Base-by-base conservation (phyloP, 2,888 invertebrate species). In the Phlogophora meticulosa region DNA sequence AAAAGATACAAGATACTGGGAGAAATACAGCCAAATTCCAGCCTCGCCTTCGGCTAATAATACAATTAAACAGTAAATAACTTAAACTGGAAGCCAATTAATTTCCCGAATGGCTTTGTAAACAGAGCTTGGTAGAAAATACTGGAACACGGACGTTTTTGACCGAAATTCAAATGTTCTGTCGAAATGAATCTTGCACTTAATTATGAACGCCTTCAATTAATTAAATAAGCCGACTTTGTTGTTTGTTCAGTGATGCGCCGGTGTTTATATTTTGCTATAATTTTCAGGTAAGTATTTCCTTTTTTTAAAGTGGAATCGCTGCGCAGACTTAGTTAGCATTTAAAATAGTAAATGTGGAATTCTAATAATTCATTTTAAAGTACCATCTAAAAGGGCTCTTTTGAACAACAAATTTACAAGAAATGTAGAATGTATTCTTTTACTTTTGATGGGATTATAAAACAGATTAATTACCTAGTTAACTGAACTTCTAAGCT, bases 11-110 rank as follows among this genome's bases (percentile, higher is more conserved):
- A 59, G 56, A 60, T 52, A 66, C 56, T 36, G 34, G n/a, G 28
- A n/a, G 49, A 42, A 49, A 61, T 49, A 76, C 28, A 24, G 36
- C 51, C 24, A 0, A 68, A 58, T 65, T 70, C 32, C 24, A 42
- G 28, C 11, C 51, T 52, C 49, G 34, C 61, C 52, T 45, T 58
- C 11, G 72, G 45, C 77, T 72, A 74, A 70, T 70, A 70, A 81
- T 24, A 70, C 62, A 76, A 70, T 72, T 72, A 76, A 68, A 77
- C 67, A 55, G 66, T 80, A 80, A 80, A 80, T 77, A 68, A 81
- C 51, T 70, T 67, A 56, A 66, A 70, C 63, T 60, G 63, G 38
- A 69, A 75, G 64, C 65, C 70, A 81, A 81, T 81, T 82, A 82
- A 80, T 80, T 80, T 42, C 49, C 57, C 3, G 60, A 77, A 80